A percentile compares a stretch with the other conserved stretches of the same genome.
Conservation (phyloP, 2,888 invertebrate genomes). For the Steinernema carpocapsae region DNA sequence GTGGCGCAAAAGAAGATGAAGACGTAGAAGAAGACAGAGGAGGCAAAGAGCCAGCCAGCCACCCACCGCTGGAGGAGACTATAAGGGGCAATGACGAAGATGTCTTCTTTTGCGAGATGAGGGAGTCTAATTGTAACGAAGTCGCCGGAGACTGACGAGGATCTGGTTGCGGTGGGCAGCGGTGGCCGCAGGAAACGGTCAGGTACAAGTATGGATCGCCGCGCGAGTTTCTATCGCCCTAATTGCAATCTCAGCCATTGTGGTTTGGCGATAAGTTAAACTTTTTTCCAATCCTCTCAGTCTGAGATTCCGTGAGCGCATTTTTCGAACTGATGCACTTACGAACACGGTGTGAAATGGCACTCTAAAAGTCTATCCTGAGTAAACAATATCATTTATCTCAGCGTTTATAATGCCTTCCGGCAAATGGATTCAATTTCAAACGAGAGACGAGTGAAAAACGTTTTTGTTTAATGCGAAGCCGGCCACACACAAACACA, state of each 20-base stretch:
- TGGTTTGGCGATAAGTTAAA: too few relatives aligned
- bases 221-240: too few relatives aligned
- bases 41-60: not conserved
- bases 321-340: too few relatives aligned
- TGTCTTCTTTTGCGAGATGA: not conserved
- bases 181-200: not conserved
- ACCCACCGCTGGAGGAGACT: not conserved
- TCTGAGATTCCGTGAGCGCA: too few relatives aligned
- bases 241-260: too few relatives aligned
- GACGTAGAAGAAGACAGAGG: not conserved
- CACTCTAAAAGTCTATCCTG: too few relatives aligned
- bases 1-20: not conserved
- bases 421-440: not conserved
- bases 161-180: constrained; percentile 8
- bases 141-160: too few relatives aligned
- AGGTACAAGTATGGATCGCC: too few relatives aligned
- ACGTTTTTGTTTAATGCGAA: constrained; percentile 24
- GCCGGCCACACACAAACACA: constrained; percentile 15
- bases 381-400: too few relatives aligned
- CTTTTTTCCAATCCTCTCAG: too few relatives aligned
- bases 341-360: too few relatives aligned
- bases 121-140: constrained; percentile 18
- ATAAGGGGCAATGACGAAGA: constrained; percentile 26
- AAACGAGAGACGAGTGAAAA: not conserved
- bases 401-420: too few relatives aligned